These are phyloP conservation scores for Phanerotoma sp. DNA, from an alignment of 2,888 invertebrate genomes.

Conservation along the genomic window DNA sequence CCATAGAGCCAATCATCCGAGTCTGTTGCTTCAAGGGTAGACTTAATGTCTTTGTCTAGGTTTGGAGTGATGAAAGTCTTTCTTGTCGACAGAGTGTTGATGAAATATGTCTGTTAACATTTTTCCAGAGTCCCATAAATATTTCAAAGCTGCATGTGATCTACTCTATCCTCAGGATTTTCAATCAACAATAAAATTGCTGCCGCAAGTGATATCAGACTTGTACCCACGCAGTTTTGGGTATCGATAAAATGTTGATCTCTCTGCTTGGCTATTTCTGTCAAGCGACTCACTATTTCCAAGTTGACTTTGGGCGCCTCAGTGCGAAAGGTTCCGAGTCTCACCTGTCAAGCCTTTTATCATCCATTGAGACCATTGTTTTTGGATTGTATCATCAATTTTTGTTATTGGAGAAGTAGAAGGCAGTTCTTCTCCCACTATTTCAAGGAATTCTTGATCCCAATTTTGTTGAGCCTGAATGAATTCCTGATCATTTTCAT, in stretches of 20 bases:
- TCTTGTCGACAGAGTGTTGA: constrained; percentile 15
- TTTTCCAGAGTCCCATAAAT: constrained; percentile 22
- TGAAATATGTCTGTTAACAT: constrained; percentile 19
- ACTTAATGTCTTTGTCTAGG: constrained; percentile 20
- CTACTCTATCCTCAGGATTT: constrained; percentile 11
- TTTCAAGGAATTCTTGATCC: not conserved
- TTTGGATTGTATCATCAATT: constrained; percentile 37
- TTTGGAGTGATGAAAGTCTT: constrained; percentile 17
- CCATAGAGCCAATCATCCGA: constrained; percentile 25
- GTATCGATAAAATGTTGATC: constrained; percentile 23
- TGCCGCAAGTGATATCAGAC: constrained; percentile 11
- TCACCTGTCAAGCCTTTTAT: constrained; percentile 16
- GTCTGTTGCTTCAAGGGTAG: constrained; percentile 12
- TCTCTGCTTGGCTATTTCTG: constrained; percentile 16
- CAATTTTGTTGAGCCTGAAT: not conserved
- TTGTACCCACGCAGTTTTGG: constrained; percentile 18
- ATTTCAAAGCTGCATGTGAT: constrained; percentile 19
- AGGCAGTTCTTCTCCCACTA: not conserved
- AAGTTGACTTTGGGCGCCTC: constrained; percentile 20
- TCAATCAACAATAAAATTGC: constrained; percentile 16
- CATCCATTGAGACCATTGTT: constrained; percentile 12
- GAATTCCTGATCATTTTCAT: not conserved
- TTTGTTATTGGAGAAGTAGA: constrained; percentile 39
- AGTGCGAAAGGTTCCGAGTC: not conserved
- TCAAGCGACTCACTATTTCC: constrained; percentile 15